Conservation (phyloP, 2,797 vertebrate species). For the Tamandua tetradactyla region DNA sequence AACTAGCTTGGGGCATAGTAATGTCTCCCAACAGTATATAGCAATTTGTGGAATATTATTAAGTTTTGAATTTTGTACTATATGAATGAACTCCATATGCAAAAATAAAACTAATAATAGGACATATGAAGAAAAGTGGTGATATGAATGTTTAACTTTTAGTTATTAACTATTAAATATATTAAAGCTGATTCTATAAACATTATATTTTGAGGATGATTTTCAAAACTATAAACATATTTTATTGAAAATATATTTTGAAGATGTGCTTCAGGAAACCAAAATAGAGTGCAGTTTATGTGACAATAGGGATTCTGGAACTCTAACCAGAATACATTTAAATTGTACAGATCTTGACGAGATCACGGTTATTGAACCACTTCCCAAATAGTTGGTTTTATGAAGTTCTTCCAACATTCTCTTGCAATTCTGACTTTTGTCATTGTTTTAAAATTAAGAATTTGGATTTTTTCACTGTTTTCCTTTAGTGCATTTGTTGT, state of each 20-base stretch:
- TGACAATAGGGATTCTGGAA: neutral
- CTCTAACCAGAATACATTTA: neutral
- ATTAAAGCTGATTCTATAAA: conserved; percentile 6
- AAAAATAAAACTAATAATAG: conserved; percentile 21
- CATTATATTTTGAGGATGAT: neutral
- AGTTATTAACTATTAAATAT: neutral
- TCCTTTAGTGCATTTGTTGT: neutral
- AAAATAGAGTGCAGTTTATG: neutral
- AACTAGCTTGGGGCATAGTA: neutral
- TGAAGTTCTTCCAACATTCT: neutral
- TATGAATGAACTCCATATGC: conserved; percentile 13
- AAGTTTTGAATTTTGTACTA: neutral
- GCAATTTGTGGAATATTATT: conserved; percentile 14
- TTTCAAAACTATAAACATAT: conserved; percentile 3
- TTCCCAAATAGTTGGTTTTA: neutral
- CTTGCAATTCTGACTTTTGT: neutral
- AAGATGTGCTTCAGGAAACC: neutral
- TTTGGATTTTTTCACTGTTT: neutral
- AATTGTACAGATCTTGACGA: neutral
- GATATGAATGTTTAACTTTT: neutral
- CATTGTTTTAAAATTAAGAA: neutral
- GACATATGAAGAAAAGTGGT: neutral
- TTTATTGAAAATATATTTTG: conserved; percentile 5
- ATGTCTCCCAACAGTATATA: neutral
- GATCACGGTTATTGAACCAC: neutral